Evolutionary conservation across 1,140 invertebrate genomes (phyloP), one percentile per base, ranked within the genome.

Genomic region (Drosophila sp.): DNA sequence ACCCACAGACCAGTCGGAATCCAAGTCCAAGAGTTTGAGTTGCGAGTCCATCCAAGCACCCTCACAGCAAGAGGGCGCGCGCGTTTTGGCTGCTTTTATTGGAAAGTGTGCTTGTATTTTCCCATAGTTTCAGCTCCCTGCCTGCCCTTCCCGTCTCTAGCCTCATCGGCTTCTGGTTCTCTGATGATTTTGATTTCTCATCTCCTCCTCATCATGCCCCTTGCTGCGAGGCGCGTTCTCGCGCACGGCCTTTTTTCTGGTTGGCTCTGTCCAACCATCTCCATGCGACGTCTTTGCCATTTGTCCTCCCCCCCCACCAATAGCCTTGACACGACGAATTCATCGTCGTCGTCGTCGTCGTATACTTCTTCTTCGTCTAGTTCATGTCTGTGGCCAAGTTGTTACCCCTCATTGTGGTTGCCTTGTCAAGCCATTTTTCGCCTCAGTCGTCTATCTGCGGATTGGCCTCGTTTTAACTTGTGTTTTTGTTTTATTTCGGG

Each of bases 381-480:
- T 27, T 38, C 35, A 44, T 30, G 10, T 25, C 60, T 60, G 70
- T 63, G 65, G 55, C 56, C 55, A 64, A 60, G 41, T 55, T 63
- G 71, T 55, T 56, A 32, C 27, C 60, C 72, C 64, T 64, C 63
- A 65, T 75, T 79, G 76, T 79, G 72, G 76, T 76, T 54, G 64
- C 61, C 32, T 66, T 35, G 35, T 60, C 63, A 40, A 27, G 55
- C n/a, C 70, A 61, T 55, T 66, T 56, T 66, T 55, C 55, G 38
- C 54, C 62, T 71, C 69, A n/a, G 27, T 61, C 35, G 55, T 67
- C 65, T 67, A 47, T 72, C 57, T 72, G 60, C 60, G 57, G 47
- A 72, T 72, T 84, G 82, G 82, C 82, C 82, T 85, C 82, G 79
- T 87, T 85, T 85, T 87, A 75, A 80, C 83, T 82, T 85, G 71